Evolutionary conservation across 2,113 vertebrate genomes (phyloP).

Genomic region (Diphyllodes magnificus): DNA sequence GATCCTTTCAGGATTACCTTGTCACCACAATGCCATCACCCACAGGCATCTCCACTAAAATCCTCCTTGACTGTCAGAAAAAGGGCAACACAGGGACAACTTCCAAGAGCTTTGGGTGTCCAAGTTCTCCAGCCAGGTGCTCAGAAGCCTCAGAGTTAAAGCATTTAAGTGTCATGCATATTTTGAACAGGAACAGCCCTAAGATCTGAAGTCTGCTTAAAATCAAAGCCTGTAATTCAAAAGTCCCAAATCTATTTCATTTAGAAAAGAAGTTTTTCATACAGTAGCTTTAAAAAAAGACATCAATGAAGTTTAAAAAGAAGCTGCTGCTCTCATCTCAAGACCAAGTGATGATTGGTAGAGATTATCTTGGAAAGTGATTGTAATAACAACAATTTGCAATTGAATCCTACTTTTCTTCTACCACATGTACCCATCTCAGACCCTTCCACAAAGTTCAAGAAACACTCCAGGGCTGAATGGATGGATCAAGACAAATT

Average conservation of each 20-base stretch:
- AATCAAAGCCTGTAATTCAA: neutral
- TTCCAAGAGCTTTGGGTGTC: neutral
- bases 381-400: neutral
- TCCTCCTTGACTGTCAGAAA: neutral
- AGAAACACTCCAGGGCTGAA: neutral
- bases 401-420: neutral
- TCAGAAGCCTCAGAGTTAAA: neutral
- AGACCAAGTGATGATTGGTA: neutral
- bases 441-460: neutral
- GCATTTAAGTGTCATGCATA: accelerated
- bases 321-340: neutral
- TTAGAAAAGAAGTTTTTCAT: neutral
- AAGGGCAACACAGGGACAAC: neutral
- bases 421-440: neutral
- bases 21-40: neutral
- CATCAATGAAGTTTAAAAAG: neutral
- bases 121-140: neutral
- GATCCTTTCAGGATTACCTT: neutral
- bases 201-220: neutral
- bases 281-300: neutral
- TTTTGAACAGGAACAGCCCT: neutral
- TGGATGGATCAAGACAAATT: neutral
- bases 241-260: neutral
- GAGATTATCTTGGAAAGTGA: neutral
- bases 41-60: neutral